These are phyloP conservation scores for Vidua chalybeata DNA, from an alignment of 2,113 vertebrate species.

Conservation along the genomic window DNA sequence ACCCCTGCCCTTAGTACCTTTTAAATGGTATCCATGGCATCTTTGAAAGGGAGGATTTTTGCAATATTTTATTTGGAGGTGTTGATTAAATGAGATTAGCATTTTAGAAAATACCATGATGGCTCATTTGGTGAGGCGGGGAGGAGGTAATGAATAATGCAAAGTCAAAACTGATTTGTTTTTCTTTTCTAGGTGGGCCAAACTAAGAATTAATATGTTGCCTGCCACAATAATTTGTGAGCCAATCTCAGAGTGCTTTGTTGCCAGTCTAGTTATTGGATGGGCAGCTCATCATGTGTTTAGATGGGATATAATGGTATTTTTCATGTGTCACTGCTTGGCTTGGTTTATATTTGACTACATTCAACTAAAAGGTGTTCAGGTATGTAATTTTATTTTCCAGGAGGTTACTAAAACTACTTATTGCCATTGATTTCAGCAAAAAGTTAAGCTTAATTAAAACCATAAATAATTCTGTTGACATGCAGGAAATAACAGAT, in stretches of 20 bases:
- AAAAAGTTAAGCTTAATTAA: neutral
- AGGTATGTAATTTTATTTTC: constrained; percentile 78
- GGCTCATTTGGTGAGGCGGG: neutral
- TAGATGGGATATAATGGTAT: constrained; percentile 98
- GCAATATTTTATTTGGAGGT: neutral
- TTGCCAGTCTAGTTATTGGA: constrained; percentile 95
- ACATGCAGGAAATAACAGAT: neutral
- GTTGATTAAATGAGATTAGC: neutral
- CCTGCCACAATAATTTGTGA: constrained; percentile 93
- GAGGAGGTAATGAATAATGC: neutral
- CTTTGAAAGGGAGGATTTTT: neutral
- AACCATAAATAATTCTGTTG: neutral
- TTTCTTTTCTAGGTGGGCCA: constrained; percentile 86
- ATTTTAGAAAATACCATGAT: neutral
- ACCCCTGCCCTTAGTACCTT: neutral
- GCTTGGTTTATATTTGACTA: constrained; percentile 98
- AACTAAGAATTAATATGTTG: constrained; percentile 96
- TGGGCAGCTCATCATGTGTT: constrained; percentile 94
- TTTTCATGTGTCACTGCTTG: constrained; percentile 98
- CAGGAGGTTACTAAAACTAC: neutral
- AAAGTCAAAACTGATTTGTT: neutral
- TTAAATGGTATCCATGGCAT: neutral
- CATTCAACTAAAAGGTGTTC: constrained; percentile 93
- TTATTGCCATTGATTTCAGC: neutral
- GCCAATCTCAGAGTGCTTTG: constrained; percentile 95